Evolutionary conservation across 2,113 vertebrate genomes (phyloP).

Genomic region (Smithornis capensis): DNA sequence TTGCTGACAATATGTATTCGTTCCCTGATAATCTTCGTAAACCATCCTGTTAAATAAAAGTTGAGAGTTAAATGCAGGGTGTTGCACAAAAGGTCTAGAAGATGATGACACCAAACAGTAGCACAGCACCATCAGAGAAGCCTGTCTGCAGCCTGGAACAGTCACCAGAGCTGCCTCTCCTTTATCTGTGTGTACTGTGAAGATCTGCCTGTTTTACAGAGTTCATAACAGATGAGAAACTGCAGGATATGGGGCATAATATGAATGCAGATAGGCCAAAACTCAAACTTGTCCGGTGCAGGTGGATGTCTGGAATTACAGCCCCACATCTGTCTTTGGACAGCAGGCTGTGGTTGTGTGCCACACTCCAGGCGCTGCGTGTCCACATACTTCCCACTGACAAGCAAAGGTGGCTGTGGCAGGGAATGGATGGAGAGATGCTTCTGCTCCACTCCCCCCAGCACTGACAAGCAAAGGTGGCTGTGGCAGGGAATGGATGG

Average conservation of each 20-base stretch:
- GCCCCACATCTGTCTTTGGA: neutral
- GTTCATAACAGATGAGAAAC: neutral
- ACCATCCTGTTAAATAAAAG: slow-evolving; percentile 83
- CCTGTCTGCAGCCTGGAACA: neutral
- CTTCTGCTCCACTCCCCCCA: neutral
- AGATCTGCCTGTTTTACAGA: neutral
- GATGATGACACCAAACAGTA: neutral
- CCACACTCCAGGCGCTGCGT: neutral
- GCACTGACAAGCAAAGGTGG: neutral
- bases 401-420: neutral
- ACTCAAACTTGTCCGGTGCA: neutral
- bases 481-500: neutral
- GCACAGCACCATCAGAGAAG: neutral
- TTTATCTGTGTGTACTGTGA: neutral
- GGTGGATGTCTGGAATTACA: neutral
- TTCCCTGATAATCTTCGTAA: slow-evolving; percentile 92
- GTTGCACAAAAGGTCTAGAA: neutral
- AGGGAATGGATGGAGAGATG: neutral
- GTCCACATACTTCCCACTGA: neutral
- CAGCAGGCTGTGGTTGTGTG: neutral
- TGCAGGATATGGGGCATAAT: neutral
- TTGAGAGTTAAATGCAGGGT: slow-evolving; percentile 6
- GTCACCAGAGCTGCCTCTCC: neutral
- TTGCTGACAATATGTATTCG: slow-evolving; percentile 88
- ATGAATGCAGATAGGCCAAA: neutral